A percentile compares a stretch with the other conserved stretches of the same genome.
phyloP scores from a whole-genome alignment of 2,888 invertebrate species.

The Dichetophora obliterata region DNA sequence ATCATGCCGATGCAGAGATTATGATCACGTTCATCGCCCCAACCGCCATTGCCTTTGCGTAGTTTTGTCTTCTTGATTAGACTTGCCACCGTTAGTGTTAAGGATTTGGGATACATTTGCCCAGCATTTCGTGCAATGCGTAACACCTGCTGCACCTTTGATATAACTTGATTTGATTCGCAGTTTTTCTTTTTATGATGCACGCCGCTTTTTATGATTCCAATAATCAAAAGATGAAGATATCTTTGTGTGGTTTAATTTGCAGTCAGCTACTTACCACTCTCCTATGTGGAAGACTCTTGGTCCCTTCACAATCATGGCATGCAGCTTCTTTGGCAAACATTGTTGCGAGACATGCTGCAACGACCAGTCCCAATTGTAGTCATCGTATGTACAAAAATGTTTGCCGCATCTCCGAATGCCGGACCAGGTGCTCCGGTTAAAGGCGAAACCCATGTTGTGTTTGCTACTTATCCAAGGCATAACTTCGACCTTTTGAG shows the following conservation, averaged over 20 bases:
- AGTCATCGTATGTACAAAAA: constrained; percentile 98
- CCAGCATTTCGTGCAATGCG: constrained; percentile 76
- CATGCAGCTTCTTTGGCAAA: constrained; percentile 81
- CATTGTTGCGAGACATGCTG: constrained; percentile 91
- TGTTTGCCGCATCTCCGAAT: constrained; percentile 84
- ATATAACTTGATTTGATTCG: constrained; percentile 86
- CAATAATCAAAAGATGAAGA: neutral
- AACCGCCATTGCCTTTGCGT: constrained; percentile 95
- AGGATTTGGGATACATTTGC: constrained; percentile 79
- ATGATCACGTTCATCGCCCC: constrained; percentile 93
- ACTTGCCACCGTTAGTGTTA: constrained; percentile 77
- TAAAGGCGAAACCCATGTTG: constrained; percentile 99
- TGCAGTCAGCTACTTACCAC: constrained; percentile 77
- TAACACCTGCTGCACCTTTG: constrained; percentile 85
- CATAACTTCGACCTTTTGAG: constrained; percentile 84
- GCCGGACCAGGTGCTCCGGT: constrained; percentile 87
- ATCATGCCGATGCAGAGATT: constrained; percentile 85
- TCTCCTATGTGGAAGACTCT: constrained; percentile 98
- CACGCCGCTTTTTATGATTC: constrained; percentile 89
- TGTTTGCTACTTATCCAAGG: constrained; percentile 98
- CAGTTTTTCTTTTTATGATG: constrained; percentile 95
- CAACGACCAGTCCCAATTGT: constrained; percentile 99
- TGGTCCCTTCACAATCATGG: constrained; percentile 92
- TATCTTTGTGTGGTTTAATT: neutral
- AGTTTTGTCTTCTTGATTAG: constrained; percentile 81